Percentiles rank a stretch among this genome's conserved stretches.
These are phyloP conservation scores for Erythrolamprus reginae DNA, from an alignment of 2,113 vertebrate genomes.

Conservation along the genomic window DNA sequence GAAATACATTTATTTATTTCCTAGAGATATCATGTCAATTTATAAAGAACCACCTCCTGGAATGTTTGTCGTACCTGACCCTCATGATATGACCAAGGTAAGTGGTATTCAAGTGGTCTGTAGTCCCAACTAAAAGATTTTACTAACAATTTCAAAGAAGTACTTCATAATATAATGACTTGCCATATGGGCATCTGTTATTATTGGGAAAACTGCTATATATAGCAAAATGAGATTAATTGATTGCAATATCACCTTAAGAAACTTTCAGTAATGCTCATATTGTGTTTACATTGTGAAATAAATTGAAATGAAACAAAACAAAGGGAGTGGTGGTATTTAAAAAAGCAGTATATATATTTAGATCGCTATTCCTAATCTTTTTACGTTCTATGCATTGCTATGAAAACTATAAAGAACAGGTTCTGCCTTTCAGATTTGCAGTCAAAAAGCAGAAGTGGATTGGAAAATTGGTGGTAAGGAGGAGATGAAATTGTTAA, in stretches of 20 bases:
- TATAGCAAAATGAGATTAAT: neutral
- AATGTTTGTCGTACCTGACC: constrained; percentile 98
- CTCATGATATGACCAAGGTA: constrained; percentile 99
- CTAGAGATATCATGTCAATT: constrained; percentile 94
- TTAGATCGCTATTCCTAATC: neutral
- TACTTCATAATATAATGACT: neutral
- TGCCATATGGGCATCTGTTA: neutral
- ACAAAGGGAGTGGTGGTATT: neutral
- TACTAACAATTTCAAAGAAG: neutral
- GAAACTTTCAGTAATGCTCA: neutral
- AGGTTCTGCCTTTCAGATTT: neutral
- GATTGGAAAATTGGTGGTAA: neutral
- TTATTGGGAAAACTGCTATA: neutral
- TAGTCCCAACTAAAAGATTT: too few relatives aligned
- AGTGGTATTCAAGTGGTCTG: constrained; percentile 52
- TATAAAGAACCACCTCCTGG: constrained; percentile 98
- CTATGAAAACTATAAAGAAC: neutral
- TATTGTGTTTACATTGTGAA: neutral
- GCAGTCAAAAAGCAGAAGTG: neutral
- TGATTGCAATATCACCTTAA: neutral
- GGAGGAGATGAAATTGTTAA: neutral
- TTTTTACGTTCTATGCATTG: neutral
- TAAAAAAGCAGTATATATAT: neutral
- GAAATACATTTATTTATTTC: constrained; percentile 21
- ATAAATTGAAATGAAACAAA: neutral